These are phyloP conservation scores for Ovibos moschatus DNA, from an alignment of 2,113 vertebrate species.

Conservation along the genomic window DNA sequence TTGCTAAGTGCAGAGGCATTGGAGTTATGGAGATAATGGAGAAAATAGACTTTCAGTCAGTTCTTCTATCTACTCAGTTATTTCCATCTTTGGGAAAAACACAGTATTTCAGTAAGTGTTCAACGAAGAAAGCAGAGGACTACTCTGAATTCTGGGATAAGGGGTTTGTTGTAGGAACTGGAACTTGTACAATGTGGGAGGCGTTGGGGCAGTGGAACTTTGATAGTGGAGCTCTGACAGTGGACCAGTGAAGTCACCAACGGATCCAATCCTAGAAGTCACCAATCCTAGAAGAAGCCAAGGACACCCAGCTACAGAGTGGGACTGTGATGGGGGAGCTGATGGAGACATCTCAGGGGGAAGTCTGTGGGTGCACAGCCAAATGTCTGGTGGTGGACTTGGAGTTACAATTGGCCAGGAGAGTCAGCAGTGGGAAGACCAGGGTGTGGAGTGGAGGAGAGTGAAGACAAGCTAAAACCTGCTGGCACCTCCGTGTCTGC, in stretches of 20 bases:
- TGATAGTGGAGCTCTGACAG: background rate
- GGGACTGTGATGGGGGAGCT: background rate
- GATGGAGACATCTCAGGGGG: background rate
- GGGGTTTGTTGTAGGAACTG: background rate
- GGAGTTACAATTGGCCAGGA: background rate
- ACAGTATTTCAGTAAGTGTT: background rate
- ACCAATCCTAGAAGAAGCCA: background rate
- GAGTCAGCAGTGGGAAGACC: background rate
- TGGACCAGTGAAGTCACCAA: background rate
- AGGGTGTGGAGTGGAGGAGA: background rate
- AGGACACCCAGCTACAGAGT: background rate
- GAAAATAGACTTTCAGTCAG: background rate
- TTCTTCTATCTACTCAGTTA: background rate
- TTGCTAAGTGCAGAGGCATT: background rate
- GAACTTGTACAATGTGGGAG: background rate
- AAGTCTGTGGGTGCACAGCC: background rate
- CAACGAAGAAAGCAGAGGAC: background rate
- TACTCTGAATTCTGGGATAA: background rate
- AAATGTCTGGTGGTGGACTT: background rate
- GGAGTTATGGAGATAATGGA: background rate
- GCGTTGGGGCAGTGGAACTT: background rate
- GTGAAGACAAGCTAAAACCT: background rate
- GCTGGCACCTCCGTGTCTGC: background rate
- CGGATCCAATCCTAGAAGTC: background rate
- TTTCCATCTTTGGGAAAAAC: conserved; percentile 1